A percentile compares a stretch with the other conserved stretches of the same genome.
These are phyloP conservation scores for Cyrtorhinus lividipennis DNA, from an alignment of 1,140 invertebrate genomes.

Conservation along the genomic window DNA sequence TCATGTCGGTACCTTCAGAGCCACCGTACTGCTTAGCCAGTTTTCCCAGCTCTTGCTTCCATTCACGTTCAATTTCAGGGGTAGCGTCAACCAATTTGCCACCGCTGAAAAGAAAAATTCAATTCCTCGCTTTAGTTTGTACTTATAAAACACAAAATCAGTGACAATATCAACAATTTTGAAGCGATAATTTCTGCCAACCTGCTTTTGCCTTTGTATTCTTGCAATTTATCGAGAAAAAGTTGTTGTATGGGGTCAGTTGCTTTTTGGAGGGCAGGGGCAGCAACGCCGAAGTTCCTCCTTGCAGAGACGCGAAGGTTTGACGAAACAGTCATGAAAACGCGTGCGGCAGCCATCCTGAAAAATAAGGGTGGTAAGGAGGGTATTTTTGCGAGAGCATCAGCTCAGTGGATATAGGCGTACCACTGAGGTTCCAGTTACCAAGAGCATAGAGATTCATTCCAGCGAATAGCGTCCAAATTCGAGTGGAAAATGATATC, in stretches of 20 bases:
- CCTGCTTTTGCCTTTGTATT: constrained; percentile 65
- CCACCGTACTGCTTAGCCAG: constrained; percentile 63
- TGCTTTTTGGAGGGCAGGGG: constrained; percentile 53
- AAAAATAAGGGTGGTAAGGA: too few relatives aligned
- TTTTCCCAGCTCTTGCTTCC: constrained; percentile 63
- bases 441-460: too few relatives aligned
- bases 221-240: constrained; percentile 81
- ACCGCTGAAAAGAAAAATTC: constrained; percentile 37
- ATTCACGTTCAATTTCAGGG: constrained; percentile 55
- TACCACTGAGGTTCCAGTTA: too few relatives aligned
- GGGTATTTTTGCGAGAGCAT: too few relatives aligned
- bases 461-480: too few relatives aligned
- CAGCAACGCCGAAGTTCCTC: constrained; percentile 45
- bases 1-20: constrained; percentile 61
- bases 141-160: not conserved
- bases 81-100: constrained; percentile 69
- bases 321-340: not conserved
- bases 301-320: constrained; percentile 9
- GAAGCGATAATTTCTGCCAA: constrained; percentile 25
- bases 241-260: constrained; percentile 84
- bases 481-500: too few relatives aligned
- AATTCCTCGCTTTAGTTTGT: not conserved
- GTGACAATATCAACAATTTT: not conserved
- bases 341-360: constrained; percentile 1
- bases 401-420: too few relatives aligned